Conservation (phyloP, 2,113 vertebrate genomes). For the Alectura lathami region DNA sequence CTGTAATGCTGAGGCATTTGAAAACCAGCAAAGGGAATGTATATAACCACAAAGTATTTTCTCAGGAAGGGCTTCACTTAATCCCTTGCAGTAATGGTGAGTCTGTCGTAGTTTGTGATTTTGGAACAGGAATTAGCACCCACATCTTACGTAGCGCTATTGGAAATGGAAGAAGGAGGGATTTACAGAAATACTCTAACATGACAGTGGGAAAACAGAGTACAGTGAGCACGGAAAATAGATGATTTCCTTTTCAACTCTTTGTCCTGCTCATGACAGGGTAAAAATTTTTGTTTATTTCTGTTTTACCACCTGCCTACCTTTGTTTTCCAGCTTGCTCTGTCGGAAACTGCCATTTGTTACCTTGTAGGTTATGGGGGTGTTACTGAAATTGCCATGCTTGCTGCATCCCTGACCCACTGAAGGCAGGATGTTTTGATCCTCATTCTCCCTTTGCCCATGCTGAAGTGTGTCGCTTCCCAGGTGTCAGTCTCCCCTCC, state of each 20-base stretch:
- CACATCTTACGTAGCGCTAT: not conserved
- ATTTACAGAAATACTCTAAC: not conserved
- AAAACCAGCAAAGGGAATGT: not conserved
- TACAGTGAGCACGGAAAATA: not conserved
- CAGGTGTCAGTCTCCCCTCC: fast-evolving
- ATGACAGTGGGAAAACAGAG: not conserved
- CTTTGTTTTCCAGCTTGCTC: not conserved
- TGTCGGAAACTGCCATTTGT: not conserved
- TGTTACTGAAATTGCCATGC: no score
- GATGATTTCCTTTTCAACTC: not conserved
- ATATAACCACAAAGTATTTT: not conserved
- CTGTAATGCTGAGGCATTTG: not conserved
- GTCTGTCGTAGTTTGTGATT: not conserved
- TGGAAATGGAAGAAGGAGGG: not conserved
- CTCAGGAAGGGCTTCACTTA: not conserved
- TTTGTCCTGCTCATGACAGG: not conserved
- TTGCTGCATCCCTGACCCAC: not conserved
- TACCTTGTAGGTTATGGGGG: no score
- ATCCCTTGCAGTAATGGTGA: fast-evolving
- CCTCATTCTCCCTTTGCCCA: not conserved
- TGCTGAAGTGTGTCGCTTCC: not conserved
- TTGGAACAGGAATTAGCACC: not conserved
- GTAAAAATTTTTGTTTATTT: not conserved
- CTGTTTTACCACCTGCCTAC: not conserved
- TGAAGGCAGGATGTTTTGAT: not conserved